A percentile compares a stretch with the other conserved stretches of the same genome.
phyloP scores from a whole-genome alignment of 2,888 invertebrate species.

The Lasioglossum villosulum region DNA sequence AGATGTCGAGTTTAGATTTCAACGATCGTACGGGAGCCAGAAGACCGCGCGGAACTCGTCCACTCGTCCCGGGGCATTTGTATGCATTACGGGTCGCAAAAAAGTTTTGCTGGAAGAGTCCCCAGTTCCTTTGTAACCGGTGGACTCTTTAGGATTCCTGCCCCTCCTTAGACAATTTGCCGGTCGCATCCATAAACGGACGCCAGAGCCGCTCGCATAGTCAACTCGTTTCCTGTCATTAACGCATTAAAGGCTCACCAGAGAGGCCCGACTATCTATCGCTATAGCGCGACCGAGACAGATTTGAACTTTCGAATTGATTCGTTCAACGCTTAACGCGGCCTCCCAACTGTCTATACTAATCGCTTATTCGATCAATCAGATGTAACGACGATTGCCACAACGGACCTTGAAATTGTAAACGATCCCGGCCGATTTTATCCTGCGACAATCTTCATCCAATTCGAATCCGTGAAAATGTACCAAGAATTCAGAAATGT shows the following conservation, averaged over 20 bases:
- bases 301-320: slow-evolving; percentile 21
- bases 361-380: background rate
- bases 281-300: slow-evolving; percentile 1
- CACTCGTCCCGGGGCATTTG: slow-evolving; percentile 10
- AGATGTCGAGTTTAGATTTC: slow-evolving; percentile 21
- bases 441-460: too few relatives aligned
- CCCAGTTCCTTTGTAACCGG: slow-evolving; percentile 67
- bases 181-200: slow-evolving; percentile 73
- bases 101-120: slow-evolving; percentile 56
- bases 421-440: too few relatives aligned
- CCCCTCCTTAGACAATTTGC: slow-evolving; percentile 74
- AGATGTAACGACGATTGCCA: too few relatives aligned
- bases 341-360: background rate
- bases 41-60: slow-evolving; percentile 13
- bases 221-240: slow-evolving; percentile 75
- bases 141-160: slow-evolving; percentile 71
- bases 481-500: too few relatives aligned
- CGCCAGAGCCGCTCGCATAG: slow-evolving; percentile 62
- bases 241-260: slow-evolving; percentile 76
- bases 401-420: too few relatives aligned
- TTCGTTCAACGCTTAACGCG: background rate
- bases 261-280: slow-evolving; percentile 26
- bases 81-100: slow-evolving; percentile 53
- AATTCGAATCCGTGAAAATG: too few relatives aligned
- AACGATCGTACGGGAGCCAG: background rate